Conservation (phyloP, 92 coral and sea anemone genomes). For the Bergia sp. region DNA sequence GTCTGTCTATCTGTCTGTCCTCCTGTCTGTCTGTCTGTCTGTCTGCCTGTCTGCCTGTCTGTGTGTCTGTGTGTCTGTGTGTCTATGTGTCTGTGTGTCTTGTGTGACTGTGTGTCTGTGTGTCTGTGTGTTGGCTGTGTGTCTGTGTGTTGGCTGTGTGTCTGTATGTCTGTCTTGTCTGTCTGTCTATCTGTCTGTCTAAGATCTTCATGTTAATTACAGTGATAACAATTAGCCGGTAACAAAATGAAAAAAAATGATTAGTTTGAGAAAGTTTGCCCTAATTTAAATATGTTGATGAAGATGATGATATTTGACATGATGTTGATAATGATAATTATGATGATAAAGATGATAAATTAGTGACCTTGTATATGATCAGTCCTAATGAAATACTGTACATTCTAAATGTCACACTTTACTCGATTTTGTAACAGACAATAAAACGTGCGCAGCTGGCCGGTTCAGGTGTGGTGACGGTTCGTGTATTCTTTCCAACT, state of each 20-base stretch:
- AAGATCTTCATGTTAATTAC: not conserved
- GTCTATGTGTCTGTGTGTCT: not conserved
- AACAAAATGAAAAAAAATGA: no score
- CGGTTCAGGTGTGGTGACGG: slow-evolving; percentile 5
- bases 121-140: not conserved
- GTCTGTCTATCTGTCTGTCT: no score
- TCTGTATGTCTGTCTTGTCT: no score
- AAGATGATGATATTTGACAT: not conserved
- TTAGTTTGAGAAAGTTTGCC: no score
- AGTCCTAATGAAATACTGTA: not conserved
- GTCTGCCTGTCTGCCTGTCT: no score
- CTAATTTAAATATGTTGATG: no score
- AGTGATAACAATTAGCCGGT: not conserved
- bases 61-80: no score
- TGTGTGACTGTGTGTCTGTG: no score
- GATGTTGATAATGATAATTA: not conserved
- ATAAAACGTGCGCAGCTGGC: not conserved
- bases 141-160: not conserved
- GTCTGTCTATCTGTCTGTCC: no score
- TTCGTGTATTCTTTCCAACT: slow-evolving; percentile 11
- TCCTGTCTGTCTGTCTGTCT: no score
- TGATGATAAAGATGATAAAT: not conserved
- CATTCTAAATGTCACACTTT: not conserved
- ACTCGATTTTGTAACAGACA: not conserved
- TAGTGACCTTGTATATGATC: not conserved